Percentiles rank a stretch among this genome's conserved stretches.
Conservation (phyloP, 2,113 vertebrate species). For the Catharus minimus region DNA sequence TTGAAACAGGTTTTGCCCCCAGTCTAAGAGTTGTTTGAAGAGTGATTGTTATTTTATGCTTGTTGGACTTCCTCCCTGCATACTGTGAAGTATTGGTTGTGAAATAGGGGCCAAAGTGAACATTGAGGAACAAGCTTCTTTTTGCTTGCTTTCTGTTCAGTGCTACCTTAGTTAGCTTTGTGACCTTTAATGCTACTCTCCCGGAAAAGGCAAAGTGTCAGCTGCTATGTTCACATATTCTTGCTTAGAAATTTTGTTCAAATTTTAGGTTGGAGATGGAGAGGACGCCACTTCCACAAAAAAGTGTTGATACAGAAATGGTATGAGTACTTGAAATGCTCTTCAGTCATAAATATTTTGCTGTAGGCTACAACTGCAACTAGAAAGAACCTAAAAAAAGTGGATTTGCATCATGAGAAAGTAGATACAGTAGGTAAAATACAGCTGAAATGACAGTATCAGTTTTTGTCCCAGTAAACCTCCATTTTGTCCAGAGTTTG, state of each 20-base stretch:
- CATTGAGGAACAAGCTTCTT: background rate
- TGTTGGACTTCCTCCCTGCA: background rate
- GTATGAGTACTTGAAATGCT: background rate
- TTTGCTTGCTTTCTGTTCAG: background rate
- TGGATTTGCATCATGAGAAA: background rate
- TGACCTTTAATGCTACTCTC: background rate
- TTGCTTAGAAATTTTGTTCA: background rate
- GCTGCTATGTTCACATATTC: background rate
- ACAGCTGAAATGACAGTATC: background rate
- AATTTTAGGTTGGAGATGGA: background rate
- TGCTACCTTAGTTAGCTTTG: background rate
- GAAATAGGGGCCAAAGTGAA: background rate
- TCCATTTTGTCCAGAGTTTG: background rate
- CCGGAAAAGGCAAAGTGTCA: background rate
- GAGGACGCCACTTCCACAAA: background rate
- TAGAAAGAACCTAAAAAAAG: background rate
- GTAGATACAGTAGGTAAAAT: background rate
- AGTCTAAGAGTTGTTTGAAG: background rate
- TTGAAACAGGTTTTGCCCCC: background rate
- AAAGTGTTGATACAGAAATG: background rate
- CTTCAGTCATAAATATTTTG: background rate
- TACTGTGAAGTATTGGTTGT: background rate
- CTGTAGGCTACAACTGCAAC: background rate
- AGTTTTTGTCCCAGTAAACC: background rate
- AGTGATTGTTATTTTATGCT: background rate